Conservation (phyloP, 2,797 vertebrate genomes). For the Danio albolineatus region DNA sequence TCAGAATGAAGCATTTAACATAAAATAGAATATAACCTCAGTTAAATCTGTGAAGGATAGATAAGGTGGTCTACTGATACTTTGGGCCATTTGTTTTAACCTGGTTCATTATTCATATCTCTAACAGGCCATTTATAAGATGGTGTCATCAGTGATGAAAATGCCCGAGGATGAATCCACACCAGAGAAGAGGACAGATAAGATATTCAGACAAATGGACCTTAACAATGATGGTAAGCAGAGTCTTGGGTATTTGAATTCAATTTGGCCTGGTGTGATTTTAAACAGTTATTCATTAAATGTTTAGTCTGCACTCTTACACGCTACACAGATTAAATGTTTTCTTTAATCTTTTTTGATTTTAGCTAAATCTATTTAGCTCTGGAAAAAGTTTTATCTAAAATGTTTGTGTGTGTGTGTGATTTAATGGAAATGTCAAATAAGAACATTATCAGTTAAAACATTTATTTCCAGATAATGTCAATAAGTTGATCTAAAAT, state of each 20-base stretch:
- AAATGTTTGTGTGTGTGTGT: no score
- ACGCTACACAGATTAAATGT: no score
- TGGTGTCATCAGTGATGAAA: constrained; percentile 99
- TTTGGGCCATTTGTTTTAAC: neutral
- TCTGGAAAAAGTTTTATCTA: no score
- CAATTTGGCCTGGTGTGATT: neutral
- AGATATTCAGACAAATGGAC: constrained; percentile 99
- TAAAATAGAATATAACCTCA: neutral
- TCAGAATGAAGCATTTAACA: no score
- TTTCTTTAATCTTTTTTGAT: no score
- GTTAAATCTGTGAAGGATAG: constrained; percentile 24
- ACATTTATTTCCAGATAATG: no score
- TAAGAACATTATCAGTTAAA: no score
- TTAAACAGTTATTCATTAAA: no score
- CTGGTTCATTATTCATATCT: constrained; percentile 25
- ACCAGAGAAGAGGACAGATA: constrained; percentile 97
- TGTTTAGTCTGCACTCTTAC: no score
- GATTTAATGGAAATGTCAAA: no score
- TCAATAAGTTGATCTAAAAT: no score
- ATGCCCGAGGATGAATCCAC: constrained; percentile 99
- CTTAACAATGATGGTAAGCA: constrained; percentile 96
- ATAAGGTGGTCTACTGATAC: constrained; percentile 32
- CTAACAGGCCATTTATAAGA: constrained; percentile 97
- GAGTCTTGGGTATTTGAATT: neutral
- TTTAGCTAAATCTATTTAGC: no score